These are phyloP conservation scores for Littorina saxatilis DNA, from an alignment of 1,140 invertebrate genomes.

Conservation along the genomic window DNA sequence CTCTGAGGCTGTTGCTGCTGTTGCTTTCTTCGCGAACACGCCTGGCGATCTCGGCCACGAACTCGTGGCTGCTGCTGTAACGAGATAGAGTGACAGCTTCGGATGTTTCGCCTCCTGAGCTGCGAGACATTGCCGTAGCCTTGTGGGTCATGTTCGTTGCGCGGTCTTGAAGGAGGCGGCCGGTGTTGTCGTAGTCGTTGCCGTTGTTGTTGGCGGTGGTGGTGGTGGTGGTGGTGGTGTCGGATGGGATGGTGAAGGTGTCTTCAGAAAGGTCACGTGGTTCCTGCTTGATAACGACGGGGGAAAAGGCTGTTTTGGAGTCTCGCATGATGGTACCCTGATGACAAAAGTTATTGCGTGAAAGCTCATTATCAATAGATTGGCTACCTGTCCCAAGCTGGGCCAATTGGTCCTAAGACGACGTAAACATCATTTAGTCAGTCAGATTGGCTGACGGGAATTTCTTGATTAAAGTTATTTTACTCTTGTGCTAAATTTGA, in stretches of 20 bases:
- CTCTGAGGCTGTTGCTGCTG: background rate
- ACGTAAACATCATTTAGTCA: background rate
- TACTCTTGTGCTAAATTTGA: background rate
- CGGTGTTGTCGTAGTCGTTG: constrained; percentile 6
- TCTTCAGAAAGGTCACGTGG: background rate
- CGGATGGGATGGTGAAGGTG: background rate
- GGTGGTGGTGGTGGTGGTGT: constrained; percentile 2
- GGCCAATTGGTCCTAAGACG: too few species aligned
- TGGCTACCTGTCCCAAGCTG: background rate
- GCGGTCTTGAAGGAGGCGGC: too few species aligned
- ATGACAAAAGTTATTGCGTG: background rate
- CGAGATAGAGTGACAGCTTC: background rate
- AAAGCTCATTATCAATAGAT: background rate
- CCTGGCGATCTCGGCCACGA: constrained; percentile 2
- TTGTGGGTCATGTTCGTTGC: background rate
- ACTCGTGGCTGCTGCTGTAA: constrained; percentile 20
- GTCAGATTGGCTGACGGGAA: background rate
- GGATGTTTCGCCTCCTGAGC: background rate
- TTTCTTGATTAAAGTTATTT: background rate
- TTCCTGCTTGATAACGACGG: constrained; percentile 29
- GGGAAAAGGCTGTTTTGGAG: background rate
- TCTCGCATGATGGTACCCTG: background rate
- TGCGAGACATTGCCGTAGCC: background rate
- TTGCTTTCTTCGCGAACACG: constrained; percentile 6
- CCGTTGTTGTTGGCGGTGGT: background rate